These are phyloP conservation scores for Pardosa pseudoannulata DNA, from an alignment of 2,888 invertebrate genomes.

Conservation along the genomic window DNA sequence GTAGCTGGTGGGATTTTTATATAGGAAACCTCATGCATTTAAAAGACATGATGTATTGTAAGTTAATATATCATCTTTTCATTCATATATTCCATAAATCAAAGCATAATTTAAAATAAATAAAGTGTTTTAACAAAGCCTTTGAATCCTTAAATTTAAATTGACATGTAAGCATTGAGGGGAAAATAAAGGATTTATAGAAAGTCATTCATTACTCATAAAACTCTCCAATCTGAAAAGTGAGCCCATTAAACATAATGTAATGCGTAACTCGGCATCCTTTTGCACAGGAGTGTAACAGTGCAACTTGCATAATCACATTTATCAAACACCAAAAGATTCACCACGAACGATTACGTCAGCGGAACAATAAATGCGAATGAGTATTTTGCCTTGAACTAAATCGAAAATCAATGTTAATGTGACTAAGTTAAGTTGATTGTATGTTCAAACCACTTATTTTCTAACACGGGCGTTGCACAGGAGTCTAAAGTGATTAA, in stretches of 20 bases:
- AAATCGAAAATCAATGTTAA: constrained; percentile 70
- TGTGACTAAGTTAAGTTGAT: constrained; percentile 48
- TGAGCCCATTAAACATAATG: neutral
- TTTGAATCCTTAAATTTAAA: neutral
- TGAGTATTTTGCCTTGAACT: constrained; percentile 48
- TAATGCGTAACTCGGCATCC: constrained; percentile 30
- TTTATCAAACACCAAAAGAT: constrained; percentile 60
- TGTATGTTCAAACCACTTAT: constrained; percentile 44
- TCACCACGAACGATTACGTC: constrained; percentile 39
- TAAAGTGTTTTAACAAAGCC: no score
- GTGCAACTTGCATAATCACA: constrained; percentile 52
- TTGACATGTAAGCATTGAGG: neutral
- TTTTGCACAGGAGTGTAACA: constrained; percentile 34
- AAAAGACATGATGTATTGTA: no score
- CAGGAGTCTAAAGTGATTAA: constrained; percentile 31
- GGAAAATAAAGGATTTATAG: neutral
- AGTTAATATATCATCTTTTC: no score
- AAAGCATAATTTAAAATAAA: no score
- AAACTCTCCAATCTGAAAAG: neutral
- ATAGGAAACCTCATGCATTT: no score
- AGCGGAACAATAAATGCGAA: constrained; percentile 44
- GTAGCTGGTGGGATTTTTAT: no score
- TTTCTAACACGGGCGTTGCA: constrained; percentile 25
- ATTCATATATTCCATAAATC: no score
- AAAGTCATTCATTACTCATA: constrained; percentile 1